phyloP scores from a whole-genome alignment of 2,113 vertebrate genomes.

The Pelecanus crispus region DNA sequence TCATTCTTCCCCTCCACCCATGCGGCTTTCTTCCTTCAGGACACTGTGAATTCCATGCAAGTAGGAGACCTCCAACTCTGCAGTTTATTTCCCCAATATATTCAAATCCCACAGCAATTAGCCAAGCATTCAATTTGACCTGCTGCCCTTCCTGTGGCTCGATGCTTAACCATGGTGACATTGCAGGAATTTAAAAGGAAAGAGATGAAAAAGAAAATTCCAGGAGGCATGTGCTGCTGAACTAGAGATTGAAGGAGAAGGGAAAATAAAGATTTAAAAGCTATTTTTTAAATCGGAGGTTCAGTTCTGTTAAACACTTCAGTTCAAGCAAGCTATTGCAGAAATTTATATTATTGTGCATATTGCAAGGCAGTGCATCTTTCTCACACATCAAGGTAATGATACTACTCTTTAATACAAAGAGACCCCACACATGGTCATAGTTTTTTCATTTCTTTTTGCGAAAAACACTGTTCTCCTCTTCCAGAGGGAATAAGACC shows the following conservation, averaged over 20 bases:
- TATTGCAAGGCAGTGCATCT: not conserved
- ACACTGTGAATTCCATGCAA: not conserved
- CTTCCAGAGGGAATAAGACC: not conserved
- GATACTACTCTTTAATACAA: not conserved
- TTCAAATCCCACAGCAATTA: not conserved
- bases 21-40: not conserved
- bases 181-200: not conserved
- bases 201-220: not conserved
- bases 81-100: not conserved
- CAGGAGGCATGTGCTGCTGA: not conserved
- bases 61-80: not conserved
- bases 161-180: not conserved
- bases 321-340: not conserved
- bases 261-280: not conserved
- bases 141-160: not conserved
- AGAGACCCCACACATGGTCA: not conserved
- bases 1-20: not conserved
- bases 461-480: not conserved
- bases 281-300: not conserved
- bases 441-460: not conserved
- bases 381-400: not conserved
- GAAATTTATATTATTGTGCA: not conserved
- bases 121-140: not conserved
- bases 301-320: not conserved
- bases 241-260: not conserved